Base-by-base conservation (phyloP, 1,140 invertebrate species). In the Drosophila ficusphila region DNA sequence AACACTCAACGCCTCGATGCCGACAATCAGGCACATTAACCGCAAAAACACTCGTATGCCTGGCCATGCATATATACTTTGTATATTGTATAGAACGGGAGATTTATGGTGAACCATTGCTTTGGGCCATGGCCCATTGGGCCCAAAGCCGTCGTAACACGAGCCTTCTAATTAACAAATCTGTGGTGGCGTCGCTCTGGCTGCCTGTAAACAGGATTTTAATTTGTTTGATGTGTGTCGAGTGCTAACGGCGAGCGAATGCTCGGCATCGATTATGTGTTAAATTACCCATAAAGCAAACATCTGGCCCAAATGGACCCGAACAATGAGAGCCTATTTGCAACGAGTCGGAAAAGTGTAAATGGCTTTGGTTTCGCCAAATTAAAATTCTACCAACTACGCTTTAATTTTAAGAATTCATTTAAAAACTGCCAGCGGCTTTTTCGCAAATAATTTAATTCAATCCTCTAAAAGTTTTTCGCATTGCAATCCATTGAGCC, bases 231-330 rank as follows among this genome's bases (percentile, higher is more conserved):
- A 71, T 71, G 68, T 71, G 34, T 56, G 72, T 65, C 33, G 51
- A 31, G 31, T 38, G 34, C 39, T 46, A 33, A 31, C 52, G 16
- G 39, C 31, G 6, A 57, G 61, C 31, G 19, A 64, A 74, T 33
- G 67, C 46, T 61, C 61, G 12, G 21, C 61, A 85, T 86, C 72
- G 79, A 85, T 85, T 85, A 76, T 69, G 81, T 85, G 79, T 79
- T 85, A 86, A 85, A 86, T 79, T 85, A 81, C 79, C 46, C 79
- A 82, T 41, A 76, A 42, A 73, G 61, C 57, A 68, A 69, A 64
- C 71, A 74, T 56, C 48, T 64, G 62, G 69, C 57, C 58, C 12
- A 74, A 74, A 74, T 74, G 71, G 48, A 46, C 27, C 48, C 70
- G 36, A 46, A 72, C 68, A 72, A 60, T 62, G 53, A 46, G 36